These are phyloP conservation scores for Masnerella sp. DNA, from an alignment of 2,888 invertebrate genomes.

Conservation along the genomic window DNA sequence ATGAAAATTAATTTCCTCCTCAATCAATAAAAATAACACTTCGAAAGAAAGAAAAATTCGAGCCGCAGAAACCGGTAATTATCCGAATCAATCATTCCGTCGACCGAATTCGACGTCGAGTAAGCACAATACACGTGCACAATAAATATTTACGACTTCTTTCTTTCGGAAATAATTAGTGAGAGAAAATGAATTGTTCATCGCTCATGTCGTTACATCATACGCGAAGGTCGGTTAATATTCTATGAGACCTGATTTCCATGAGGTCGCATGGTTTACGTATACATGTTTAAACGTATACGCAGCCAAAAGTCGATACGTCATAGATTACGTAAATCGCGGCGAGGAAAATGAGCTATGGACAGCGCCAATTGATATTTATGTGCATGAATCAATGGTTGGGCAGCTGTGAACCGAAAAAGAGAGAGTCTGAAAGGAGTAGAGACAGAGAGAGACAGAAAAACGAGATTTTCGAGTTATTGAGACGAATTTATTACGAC, in stretches of 20 bases:
- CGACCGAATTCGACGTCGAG: no score
- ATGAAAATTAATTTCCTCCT: no score
- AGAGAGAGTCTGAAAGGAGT: no score
- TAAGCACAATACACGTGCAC: no score
- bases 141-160: slow-evolving; percentile 39
- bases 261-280: slow-evolving; percentile 47
- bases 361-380: slow-evolving; percentile 1
- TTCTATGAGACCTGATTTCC: slow-evolving; percentile 54
- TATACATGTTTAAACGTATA: slow-evolving; percentile 10
- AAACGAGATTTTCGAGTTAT: background rate
- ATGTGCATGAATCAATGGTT: background rate
- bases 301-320: slow-evolving; percentile 26
- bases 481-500: background rate
- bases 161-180: slow-evolving; percentile 18
- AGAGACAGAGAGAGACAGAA: no score
- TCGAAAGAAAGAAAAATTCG: no score
- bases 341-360: slow-evolving; percentile 11
- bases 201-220: slow-evolving; percentile 39
- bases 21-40: no score
- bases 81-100: no score
- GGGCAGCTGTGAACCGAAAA: no score
- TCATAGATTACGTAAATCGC: slow-evolving; percentile 35
- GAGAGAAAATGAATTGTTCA: slow-evolving; percentile 44
- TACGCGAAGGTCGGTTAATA: slow-evolving; percentile 43
- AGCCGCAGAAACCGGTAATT: no score